Conservation (phyloP, 2,888 invertebrate species). For the Netelia melanura region DNA sequence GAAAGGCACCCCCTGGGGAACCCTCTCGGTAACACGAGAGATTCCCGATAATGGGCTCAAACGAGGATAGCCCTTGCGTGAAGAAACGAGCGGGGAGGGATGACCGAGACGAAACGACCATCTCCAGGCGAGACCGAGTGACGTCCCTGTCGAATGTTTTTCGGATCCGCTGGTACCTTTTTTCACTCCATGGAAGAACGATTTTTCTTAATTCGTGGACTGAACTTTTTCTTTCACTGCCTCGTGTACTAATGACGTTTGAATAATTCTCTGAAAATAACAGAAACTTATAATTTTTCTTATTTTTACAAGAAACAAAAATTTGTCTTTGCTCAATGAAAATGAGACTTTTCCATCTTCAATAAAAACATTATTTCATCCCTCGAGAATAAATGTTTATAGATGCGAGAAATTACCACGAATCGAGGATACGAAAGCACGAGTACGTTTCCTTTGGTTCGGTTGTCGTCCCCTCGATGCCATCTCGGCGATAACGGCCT, state of each 20-base stretch:
- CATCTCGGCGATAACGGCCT: slow-evolving; percentile 29
- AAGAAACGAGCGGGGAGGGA: slow-evolving; percentile 21
- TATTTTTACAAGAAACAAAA: neutral
- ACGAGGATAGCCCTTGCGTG: slow-evolving; percentile 53
- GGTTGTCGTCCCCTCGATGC: neutral
- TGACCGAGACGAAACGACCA: slow-evolving; percentile 48
- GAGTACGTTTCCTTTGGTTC: neutral
- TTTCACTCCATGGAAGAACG: too few relatives aligned
- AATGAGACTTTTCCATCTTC: neutral
- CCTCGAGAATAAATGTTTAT: neutral
- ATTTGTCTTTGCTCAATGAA: neutral
- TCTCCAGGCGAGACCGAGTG: slow-evolving; percentile 51
- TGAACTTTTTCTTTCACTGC: neutral
- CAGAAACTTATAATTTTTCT: too few relatives aligned
- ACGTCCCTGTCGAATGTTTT: slow-evolving; percentile 45
- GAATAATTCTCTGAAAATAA: neutral
- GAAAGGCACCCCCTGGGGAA: slow-evolving; percentile 4
- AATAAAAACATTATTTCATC: neutral
- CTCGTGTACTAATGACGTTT: neutral
- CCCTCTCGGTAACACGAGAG: slow-evolving; percentile 44
- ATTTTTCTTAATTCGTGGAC: too few relatives aligned
- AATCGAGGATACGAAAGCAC: neutral
- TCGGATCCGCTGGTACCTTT: neutral
- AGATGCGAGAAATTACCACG: neutral
- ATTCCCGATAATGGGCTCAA: slow-evolving; percentile 47